These are phyloP conservation scores for Pseudomyrmex cubaensis DNA, from an alignment of 1,140 invertebrate genomes.

Conservation along the genomic window DNA sequence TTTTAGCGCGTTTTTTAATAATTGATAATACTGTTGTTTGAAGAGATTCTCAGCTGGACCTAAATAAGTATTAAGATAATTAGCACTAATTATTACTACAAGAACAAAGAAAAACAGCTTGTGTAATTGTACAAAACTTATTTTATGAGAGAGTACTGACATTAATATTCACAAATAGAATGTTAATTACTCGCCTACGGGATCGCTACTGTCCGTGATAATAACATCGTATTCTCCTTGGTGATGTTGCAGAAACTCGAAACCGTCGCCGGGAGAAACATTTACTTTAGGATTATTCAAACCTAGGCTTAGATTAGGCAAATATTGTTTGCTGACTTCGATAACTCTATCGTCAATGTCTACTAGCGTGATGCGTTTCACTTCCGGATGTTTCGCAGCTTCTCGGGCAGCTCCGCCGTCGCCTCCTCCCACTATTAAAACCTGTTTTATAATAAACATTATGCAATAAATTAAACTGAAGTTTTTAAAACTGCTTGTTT, in stretches of 20 bases:
- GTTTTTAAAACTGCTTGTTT: background rate
- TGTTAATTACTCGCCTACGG: conserved; percentile 88
- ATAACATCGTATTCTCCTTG: conserved; percentile 97
- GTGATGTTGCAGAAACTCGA: conserved; percentile 96
- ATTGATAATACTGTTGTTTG: conserved; percentile 94
- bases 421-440: conserved; percentile 98
- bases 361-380: conserved; percentile 93
- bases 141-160: background rate
- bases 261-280: conserved; percentile 96
- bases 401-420: conserved; percentile 98
- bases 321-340: conserved; percentile 95
- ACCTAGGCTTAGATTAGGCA: conserved; percentile 96
- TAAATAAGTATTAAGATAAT: conserved; percentile 59
- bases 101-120: background rate
- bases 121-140: no score
- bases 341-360: conserved; percentile 98
- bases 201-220: conserved; percentile 99
- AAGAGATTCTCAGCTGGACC: conserved; percentile 91
- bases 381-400: conserved; percentile 96
- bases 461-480: no score
- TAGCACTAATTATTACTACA: background rate
- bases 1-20: conserved; percentile 93
- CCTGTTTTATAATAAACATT: conserved; percentile 81
- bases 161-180: background rate
- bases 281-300: conserved; percentile 94